Conservation (phyloP, 2,888 invertebrate genomes). For the Erpobdella octoculata region DNA sequence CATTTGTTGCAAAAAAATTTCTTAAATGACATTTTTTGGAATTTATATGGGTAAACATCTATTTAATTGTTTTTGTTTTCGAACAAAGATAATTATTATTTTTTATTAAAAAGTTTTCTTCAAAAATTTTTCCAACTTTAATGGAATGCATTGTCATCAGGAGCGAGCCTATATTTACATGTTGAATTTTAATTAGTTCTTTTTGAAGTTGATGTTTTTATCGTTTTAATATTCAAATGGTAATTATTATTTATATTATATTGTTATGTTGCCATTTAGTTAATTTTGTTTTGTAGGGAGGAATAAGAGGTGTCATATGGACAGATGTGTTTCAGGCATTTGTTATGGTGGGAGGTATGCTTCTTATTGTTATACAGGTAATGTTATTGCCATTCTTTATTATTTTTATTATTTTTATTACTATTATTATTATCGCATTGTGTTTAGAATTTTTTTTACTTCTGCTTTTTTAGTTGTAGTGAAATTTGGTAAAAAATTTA, state of each 20-base stretch:
- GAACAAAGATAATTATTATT: too few species aligned
- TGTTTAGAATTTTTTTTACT: slow-evolving; percentile 3
- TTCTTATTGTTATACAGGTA: slow-evolving; percentile 47
- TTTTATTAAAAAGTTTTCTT: too few species aligned
- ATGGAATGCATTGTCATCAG: too few species aligned
- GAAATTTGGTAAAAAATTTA: slow-evolving; percentile 5
- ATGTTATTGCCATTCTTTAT: background rate
- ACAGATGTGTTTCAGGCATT: slow-evolving; percentile 51
- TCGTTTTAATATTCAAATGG: background rate
- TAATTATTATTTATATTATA: too few species aligned
- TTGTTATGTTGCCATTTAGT: too few species aligned
- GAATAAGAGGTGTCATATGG: slow-evolving; percentile 52
- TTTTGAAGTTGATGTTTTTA: background rate
- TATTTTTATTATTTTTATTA: background rate
- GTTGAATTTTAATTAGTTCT: background rate
- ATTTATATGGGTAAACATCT: too few species aligned
- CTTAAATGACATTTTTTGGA: too few species aligned
- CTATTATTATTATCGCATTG: background rate
- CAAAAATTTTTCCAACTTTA: too few species aligned
- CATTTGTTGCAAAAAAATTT: too few species aligned
- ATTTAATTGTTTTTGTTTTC: too few species aligned
- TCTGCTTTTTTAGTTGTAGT: slow-evolving; percentile 2
- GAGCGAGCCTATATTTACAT: too few species aligned
- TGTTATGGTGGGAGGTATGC: slow-evolving; percentile 47
- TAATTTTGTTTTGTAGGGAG: slow-evolving; percentile 44